A percentile compares a stretch with the other conserved stretches of the same genome.
Evolutionary conservation across 53 echinoderm and acorn worm species (phyloP).

Genomic region (Luidia sarsii): DNA sequence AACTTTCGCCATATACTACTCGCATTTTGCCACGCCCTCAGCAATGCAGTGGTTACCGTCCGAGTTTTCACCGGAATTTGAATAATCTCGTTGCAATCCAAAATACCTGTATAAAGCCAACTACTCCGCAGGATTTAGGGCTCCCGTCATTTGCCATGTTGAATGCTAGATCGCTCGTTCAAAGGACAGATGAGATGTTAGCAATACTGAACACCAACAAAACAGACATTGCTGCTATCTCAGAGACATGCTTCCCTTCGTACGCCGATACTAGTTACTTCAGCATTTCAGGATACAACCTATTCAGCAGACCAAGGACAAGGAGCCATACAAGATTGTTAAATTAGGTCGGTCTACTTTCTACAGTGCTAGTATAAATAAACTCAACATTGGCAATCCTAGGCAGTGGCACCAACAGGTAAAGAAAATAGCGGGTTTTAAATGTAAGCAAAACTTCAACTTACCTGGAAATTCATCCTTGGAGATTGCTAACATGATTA

Average conservation of each 20-base stretch:
- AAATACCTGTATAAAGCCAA: not conserved
- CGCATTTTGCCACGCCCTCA: no score
- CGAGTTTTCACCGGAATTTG: no score
- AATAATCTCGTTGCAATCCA: no score
- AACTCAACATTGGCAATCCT: not conserved
- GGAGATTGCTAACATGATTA: conserved; percentile 16
- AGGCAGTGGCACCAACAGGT: not conserved
- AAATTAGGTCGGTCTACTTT: not conserved
- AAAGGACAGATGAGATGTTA: not conserved
- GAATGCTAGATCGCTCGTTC: not conserved
- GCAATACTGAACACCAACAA: not conserved
- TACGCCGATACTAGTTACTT: not conserved
- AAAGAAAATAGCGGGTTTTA: not conserved
- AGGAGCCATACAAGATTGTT: not conserved
- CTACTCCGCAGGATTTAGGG: not conserved
- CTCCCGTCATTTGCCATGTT: not conserved
- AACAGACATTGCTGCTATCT: not conserved
- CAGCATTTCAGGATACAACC: not conserved
- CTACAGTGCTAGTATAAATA: not conserved
- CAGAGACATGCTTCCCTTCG: conserved; percentile 1
- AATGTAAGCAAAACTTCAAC: not conserved
- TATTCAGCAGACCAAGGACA: not conserved
- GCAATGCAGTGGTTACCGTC: no score
- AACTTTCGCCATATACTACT: no score
- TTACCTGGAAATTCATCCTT: not conserved